Evolutionary conservation across 2,888 invertebrate species (phyloP).

Genomic region (Eubasilissa splendida): DNA sequence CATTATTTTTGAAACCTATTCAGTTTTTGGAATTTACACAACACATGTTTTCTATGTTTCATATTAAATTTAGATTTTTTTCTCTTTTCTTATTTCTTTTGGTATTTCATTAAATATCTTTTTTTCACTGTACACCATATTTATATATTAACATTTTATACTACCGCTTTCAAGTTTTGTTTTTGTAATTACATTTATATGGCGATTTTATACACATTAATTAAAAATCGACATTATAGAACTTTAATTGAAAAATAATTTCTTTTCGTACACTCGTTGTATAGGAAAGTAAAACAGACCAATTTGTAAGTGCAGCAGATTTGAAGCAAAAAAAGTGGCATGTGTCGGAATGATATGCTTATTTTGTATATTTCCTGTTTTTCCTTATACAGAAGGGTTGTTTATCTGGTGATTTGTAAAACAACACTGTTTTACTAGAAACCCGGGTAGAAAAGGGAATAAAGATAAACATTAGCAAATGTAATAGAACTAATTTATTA

Average conservation of each 20-base stretch:
- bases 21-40: too few relatives aligned
- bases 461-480: not conserved
- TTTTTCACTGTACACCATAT: too few relatives aligned
- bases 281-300: slow-evolving; percentile 2
- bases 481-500: not conserved
- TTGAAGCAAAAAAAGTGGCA: slow-evolving; percentile 20
- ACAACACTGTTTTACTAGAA: not conserved
- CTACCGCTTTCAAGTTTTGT: too few relatives aligned
- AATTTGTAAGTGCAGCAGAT: slow-evolving; percentile 13
- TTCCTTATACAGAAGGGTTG: slow-evolving; percentile 7
- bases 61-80: too few relatives aligned
- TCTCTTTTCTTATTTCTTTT: not conserved
- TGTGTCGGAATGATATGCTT: slow-evolving; percentile 14
- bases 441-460: not conserved
- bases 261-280: not conserved
- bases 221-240: too few relatives aligned
- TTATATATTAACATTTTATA: too few relatives aligned
- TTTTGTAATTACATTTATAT: too few relatives aligned
- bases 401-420: slow-evolving; percentile 5
- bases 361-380: slow-evolving; percentile 8
- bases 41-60: too few relatives aligned
- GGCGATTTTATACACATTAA: too few relatives aligned
- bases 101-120: too few relatives aligned
- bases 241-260: too few relatives aligned
- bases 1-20: too few relatives aligned